phyloP scores from a whole-genome alignment of 2,888 invertebrate genomes.

The Dendrolimus pini region DNA sequence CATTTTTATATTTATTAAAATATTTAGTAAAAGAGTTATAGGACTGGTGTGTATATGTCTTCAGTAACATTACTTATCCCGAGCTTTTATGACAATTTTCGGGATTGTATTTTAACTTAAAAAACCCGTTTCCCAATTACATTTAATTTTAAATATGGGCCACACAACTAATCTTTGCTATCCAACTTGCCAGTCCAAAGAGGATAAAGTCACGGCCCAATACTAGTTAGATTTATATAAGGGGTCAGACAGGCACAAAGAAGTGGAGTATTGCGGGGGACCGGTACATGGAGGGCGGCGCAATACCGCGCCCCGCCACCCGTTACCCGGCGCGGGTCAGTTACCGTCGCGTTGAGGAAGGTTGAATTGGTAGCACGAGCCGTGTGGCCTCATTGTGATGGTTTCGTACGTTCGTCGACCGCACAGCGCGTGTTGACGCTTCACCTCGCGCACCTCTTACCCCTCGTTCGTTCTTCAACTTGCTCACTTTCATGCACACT shows the following conservation, averaged over 20 bases:
- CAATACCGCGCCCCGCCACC: conserved; percentile 31
- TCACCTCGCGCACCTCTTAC: conserved; percentile 38
- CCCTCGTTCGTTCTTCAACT: conserved; percentile 16
- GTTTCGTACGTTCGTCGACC: conserved; percentile 72
- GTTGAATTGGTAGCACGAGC: conserved; percentile 75
- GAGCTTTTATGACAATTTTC: too few relatives aligned
- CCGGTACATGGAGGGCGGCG: conserved; percentile 6
- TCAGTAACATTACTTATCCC: too few relatives aligned
- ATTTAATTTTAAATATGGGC: too few relatives aligned
- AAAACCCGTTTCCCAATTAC: too few relatives aligned
- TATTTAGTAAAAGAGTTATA: too few relatives aligned
- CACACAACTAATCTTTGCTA: too few relatives aligned
- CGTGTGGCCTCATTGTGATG: conserved; percentile 55
- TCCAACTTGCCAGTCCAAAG: too few relatives aligned
- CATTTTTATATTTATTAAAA: too few relatives aligned
- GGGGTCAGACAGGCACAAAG: conserved; percentile 16
- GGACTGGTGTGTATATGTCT: too few relatives aligned
- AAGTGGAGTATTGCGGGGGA: conserved; percentile 12
- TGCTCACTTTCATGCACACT: conserved; percentile 35
- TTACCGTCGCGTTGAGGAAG: conserved; percentile 76
- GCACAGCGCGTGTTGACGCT: conserved; percentile 73
- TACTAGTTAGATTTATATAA: too few relatives aligned
- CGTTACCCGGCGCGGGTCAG: conserved; percentile 56
- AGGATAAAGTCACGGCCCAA: too few relatives aligned
- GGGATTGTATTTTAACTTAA: too few relatives aligned